phyloP scores from a whole-genome alignment of 2,797 vertebrate species.

The Dendrocincla fuliginosa region DNA sequence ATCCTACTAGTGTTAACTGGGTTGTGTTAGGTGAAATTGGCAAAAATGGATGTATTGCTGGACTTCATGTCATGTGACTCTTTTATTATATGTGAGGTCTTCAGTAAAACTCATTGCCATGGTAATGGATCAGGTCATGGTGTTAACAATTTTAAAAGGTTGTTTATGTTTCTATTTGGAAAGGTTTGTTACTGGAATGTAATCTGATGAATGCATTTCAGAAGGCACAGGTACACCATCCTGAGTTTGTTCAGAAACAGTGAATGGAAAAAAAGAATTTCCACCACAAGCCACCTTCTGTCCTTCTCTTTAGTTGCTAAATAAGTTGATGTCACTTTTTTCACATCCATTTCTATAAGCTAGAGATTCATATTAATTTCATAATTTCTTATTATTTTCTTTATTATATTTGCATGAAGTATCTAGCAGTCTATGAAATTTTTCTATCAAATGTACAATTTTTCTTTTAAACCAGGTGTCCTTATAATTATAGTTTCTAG shows the following conservation, averaged over 20 bases:
- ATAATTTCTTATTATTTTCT: not conserved
- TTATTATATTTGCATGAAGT: not conserved
- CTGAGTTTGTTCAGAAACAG: not conserved
- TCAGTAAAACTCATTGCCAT: not conserved
- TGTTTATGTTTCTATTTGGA: not conserved
- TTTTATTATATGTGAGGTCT: not conserved
- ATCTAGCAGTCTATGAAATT: not conserved
- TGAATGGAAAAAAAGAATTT: not conserved
- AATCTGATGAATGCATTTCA: not conserved
- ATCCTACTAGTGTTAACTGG: not conserved
- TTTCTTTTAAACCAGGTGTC: not conserved
- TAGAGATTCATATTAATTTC: not conserved
- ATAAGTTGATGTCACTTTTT: not conserved
- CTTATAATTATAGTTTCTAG: not conserved
- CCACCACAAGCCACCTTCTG: not conserved
- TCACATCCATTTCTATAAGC: not conserved
- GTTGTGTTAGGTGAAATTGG: not conserved
- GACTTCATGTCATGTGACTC: fast-evolving
- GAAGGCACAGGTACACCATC: fast-evolving
- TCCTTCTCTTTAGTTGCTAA: not conserved
- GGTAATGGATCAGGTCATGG: not conserved
- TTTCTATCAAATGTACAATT: not conserved
- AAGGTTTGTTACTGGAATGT: not conserved
- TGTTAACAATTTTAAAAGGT: not conserved
- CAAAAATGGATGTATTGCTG: fast-evolving